Conservation (phyloP, 2,113 vertebrate genomes). For the Bostrychus sinensis region DNA sequence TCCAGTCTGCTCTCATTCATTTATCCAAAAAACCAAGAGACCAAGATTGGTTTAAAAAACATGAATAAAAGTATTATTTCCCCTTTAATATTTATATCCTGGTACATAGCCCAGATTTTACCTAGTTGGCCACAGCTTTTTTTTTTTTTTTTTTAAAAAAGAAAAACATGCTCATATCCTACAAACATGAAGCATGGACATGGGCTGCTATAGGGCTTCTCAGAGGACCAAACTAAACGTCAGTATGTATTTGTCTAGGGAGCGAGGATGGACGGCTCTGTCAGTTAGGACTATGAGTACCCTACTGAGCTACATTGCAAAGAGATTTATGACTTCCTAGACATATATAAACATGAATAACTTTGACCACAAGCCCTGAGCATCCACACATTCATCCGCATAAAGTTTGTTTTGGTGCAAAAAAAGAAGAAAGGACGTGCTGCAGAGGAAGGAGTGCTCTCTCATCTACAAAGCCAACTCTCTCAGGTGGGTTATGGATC, state of each 20-base stretch:
- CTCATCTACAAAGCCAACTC: slow-evolving; percentile 12
- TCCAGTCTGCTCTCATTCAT: no score
- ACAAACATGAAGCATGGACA: neutral
- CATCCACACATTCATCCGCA: slow-evolving; percentile 14
- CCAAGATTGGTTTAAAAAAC: no score
- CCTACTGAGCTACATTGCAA: neutral
- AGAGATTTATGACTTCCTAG: slow-evolving; percentile 42
- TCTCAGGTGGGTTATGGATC: slow-evolving; percentile 38
- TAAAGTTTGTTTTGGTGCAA: slow-evolving; percentile 31
- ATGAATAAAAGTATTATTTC: no score
- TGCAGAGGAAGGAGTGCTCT: slow-evolving; percentile 15
- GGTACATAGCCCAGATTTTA: no score
- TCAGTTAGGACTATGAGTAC: neutral
- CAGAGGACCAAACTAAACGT: neutral
- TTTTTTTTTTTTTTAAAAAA: no score
- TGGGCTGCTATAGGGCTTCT: neutral
- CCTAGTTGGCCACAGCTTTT: neutral
- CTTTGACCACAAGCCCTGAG: slow-evolving; percentile 15
- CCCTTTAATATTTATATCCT: no score
- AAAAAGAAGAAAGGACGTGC: slow-evolving; percentile 15
- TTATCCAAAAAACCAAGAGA: no score
- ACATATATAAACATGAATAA: slow-evolving; percentile 43
- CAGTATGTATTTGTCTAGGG: neutral
- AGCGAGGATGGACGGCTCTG: neutral
- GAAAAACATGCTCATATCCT: neutral